These are phyloP conservation scores for Vannuccia rotundouncinata DNA, from an alignment of 2,888 invertebrate species.

Conservation along the genomic window DNA sequence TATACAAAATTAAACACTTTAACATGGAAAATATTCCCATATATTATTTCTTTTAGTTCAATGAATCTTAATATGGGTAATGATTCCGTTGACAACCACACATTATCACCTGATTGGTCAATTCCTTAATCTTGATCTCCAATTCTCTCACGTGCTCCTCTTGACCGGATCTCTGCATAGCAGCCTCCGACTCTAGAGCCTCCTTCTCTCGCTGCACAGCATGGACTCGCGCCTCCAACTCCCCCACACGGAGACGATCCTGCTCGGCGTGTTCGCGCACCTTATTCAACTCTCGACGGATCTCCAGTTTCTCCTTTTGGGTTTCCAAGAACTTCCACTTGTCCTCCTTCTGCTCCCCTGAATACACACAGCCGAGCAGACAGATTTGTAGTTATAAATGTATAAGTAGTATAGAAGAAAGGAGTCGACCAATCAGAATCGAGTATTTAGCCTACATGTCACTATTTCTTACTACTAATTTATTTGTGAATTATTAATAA, in stretches of 20 bases:
- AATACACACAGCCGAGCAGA: no score
- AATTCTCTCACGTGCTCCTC: slow-evolving; percentile 36
- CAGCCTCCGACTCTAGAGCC: slow-evolving; percentile 5
- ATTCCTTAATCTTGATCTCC: slow-evolving; percentile 30
- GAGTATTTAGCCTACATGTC: no score
- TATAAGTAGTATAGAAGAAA: no score
- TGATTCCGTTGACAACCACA: neutral
- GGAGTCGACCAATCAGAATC: no score
- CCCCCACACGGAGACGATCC: neutral
- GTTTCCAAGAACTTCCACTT: slow-evolving; percentile 37
- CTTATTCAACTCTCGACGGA: slow-evolving; percentile 33
- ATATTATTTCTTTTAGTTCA: no score
- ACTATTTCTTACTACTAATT: no score
- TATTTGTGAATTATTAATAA: no score
- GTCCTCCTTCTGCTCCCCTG: slow-evolving; percentile 36
- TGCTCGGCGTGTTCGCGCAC: slow-evolving; percentile 13
- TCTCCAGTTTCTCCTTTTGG: slow-evolving; percentile 36
- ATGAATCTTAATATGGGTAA: no score
- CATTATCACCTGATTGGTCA: slow-evolving; percentile 35
- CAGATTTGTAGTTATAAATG: no score
- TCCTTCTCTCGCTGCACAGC: slow-evolving; percentile 21
- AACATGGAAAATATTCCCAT: no score
- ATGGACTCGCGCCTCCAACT: slow-evolving; percentile 24
- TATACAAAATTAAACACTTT: no score
- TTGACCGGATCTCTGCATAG: slow-evolving; percentile 19